Base-by-base conservation (phyloP, 2,113 vertebrate species). In the Microtus richardsoni region DNA sequence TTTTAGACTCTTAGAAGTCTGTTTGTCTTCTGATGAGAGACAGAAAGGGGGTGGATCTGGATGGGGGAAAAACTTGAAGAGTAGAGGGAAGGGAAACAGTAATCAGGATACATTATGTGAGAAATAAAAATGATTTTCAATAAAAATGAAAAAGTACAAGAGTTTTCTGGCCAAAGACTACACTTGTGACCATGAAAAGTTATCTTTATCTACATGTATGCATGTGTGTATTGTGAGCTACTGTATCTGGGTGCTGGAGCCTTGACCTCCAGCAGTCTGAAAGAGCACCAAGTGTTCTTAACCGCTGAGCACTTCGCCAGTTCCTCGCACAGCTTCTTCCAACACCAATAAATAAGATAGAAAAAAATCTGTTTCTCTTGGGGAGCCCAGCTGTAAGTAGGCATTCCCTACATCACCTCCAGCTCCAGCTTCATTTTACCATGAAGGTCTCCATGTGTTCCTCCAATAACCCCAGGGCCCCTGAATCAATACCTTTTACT, bases 351-450 rank as follows among this genome's bases (percentile, higher is more conserved):
- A 92, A 33, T 52, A 36, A 86, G 16, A 66, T 9, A 47, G 3
- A 39, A 19, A 66, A 30, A 36, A 70, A 17, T 17, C 39, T 28
- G 10, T 41, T 11, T 16, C 28, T 89, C 33, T 14, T 2, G 6
- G 1, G n/a, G 10, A 91, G 22, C 5, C 33, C 41, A 4, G 9
- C 6, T 49, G 60, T 5, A 19, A 7, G 2, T 1, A 73, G 44
- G 2, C 41, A 66, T 2, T 9, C 8, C 17, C 8, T 5, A 1
- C 16, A 52, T n/a, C 11, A 11, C 3, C 24, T n/a, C 30, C 41
- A 36, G 19, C 7, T 70, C 4, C 30, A 33, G 2, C 9, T 73
- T 36, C 7, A 8, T 66, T 60, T 3, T 21, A 1, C 36, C 41
- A 1, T 14, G 12, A 21, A 26, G 8, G 7, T 47, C 24, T n/a